Percentiles rank a stretch among this genome's conserved stretches.
phyloP scores from a whole-genome alignment of 2,797 vertebrate genomes.

The Notolepis coatsorum region DNA sequence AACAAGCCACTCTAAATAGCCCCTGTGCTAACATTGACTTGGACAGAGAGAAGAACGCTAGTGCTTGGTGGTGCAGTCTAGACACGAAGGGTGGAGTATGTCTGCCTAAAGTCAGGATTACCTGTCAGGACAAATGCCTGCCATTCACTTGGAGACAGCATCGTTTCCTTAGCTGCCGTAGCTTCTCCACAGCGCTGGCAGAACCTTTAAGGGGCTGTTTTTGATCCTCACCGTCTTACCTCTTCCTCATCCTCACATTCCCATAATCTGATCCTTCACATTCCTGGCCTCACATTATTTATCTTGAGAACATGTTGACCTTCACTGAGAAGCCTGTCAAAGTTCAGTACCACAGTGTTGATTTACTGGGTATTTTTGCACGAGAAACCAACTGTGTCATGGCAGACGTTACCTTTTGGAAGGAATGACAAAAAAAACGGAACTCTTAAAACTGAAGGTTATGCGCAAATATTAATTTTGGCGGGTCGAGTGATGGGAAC shows the following conservation, averaged over 20 bases:
- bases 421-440: neutral
- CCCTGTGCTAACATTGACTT: constrained; percentile 35
- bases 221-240: no score
- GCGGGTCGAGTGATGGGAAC: neutral
- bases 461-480: constrained; percentile 25
- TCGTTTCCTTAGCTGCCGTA: constrained; percentile 39
- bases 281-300: neutral
- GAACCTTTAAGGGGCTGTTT: no score
- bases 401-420: neutral
- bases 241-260: no score
- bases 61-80: constrained; percentile 49
- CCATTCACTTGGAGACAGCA: constrained; percentile 46
- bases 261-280: no score
- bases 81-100: constrained; percentile 55
- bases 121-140: constrained; percentile 63
- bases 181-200: no score
- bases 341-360: neutral
- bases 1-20: constrained; percentile 35
- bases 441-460: constrained; percentile 24
- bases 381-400: constrained; percentile 7
- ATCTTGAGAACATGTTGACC: neutral
- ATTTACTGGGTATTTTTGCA: constrained; percentile 2
- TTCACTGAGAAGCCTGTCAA: neutral
- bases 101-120: constrained; percentile 55
- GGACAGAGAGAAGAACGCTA: constrained; percentile 31